Evolutionary conservation across 2,888 invertebrate species (phyloP).

Genomic region (Caenorhabditis imperialis): DNA sequence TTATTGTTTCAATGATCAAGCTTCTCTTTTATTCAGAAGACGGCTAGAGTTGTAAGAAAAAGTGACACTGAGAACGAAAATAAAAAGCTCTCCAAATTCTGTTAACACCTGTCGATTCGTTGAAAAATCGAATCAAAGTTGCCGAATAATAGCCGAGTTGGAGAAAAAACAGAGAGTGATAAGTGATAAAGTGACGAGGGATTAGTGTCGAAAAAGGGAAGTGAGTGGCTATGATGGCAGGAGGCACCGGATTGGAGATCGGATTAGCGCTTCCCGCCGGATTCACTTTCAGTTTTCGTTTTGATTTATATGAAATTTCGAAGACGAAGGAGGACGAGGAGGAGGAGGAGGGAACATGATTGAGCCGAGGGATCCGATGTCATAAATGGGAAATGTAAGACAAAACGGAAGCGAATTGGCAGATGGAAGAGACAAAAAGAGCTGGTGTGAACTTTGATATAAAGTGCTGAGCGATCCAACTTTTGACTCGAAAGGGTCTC

Average conservation of each 20-base stretch:
- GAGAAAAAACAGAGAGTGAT: conserved; percentile 9
- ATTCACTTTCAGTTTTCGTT: background rate
- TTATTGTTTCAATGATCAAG: too few relatives aligned
- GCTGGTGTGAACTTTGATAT: background rate
- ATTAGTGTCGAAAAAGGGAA: too few relatives aligned
- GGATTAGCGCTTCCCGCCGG: conserved; percentile 39
- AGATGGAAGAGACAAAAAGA: background rate
- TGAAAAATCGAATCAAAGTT: too few relatives aligned
- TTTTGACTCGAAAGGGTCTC: background rate
- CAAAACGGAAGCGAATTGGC: conserved; percentile 32
- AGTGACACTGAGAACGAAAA: too few relatives aligned
- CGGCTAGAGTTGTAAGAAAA: too few relatives aligned
- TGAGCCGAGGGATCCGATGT: conserved; percentile 28
- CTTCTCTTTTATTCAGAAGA: too few relatives aligned
- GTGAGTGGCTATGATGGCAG: too few relatives aligned
- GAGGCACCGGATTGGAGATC: conserved; percentile 34
- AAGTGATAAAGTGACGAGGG: too few relatives aligned
- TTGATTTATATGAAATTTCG: background rate
- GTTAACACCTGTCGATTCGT: too few relatives aligned
- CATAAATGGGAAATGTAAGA: conserved; percentile 40
- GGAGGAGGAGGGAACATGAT: conserved; percentile 2
- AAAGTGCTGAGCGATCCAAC: background rate
- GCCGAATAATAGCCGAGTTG: too few relatives aligned
- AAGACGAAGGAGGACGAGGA: background rate
- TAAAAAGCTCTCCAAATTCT: background rate